These are phyloP conservation scores for Lepidocolaptes lacrymiger DNA, from an alignment of 2,797 vertebrate genomes.

Conservation along the genomic window DNA sequence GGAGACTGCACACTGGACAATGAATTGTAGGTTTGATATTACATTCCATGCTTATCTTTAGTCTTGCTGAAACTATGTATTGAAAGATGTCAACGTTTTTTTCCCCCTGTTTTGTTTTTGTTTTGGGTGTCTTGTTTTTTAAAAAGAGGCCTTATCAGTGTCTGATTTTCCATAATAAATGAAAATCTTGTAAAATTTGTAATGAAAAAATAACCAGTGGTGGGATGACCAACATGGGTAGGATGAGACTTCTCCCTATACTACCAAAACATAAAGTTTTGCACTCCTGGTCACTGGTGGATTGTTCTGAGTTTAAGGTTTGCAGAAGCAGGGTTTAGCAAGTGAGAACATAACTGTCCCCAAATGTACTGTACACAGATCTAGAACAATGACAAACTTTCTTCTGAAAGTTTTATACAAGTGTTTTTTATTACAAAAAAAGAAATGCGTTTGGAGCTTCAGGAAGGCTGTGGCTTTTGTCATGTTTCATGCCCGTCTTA, in stretches of 20 bases:
- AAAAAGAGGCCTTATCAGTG: not conserved
- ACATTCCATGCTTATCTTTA: not conserved
- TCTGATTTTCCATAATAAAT: not conserved
- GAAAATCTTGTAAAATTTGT: not conserved
- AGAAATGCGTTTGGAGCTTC: not conserved
- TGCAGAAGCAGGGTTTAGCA: not conserved
- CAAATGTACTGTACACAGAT: not conserved
- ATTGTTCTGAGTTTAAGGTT: not conserved
- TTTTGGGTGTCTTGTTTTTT: not conserved
- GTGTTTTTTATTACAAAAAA: not conserved
- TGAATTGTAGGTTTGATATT: not conserved
- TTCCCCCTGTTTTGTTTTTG: not conserved
- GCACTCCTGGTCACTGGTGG: not conserved
- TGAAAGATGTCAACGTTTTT: not conserved
- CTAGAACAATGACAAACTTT: not conserved
- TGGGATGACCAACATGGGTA: not conserved
- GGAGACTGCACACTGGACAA: not conserved
- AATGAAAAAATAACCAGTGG: not conserved
- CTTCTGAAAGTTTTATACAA: not conserved
- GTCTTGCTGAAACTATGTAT: not conserved
- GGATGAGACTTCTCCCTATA: not conserved
- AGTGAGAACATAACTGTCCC: rapidly evolving
- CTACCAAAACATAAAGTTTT: not conserved
- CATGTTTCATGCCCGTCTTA: not conserved
- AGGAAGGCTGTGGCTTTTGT: not conserved